Percentiles rank a stretch among this genome's conserved stretches.
These are phyloP conservation scores for Lutjanus erythropterus DNA, from an alignment of 2,113 vertebrate genomes.

Conservation along the genomic window DNA sequence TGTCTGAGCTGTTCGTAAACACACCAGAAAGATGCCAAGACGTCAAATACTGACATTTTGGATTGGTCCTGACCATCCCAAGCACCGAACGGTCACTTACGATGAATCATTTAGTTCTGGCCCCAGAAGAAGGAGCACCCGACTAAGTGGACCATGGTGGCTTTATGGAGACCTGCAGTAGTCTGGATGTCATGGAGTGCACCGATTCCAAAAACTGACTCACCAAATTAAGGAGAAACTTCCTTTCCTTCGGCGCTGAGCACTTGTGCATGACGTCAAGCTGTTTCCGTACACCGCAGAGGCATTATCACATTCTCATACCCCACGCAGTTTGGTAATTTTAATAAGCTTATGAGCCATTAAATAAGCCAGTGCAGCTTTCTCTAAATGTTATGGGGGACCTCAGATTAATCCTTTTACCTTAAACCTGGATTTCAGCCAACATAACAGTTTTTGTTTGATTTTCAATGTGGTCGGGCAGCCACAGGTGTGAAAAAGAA, in stretches of 20 bases:
- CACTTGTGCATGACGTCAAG: constrained; percentile 15
- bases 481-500: constrained; percentile 52
- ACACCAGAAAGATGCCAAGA: no score
- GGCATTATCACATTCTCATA: background rate
- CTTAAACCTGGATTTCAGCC: constrained; percentile 25
- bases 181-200: constrained; percentile 11
- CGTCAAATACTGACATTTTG: no score
- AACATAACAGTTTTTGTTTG: constrained; percentile 47
- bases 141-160: background rate
- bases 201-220: constrained; percentile 11
- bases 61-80: no score
- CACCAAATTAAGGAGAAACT: background rate
- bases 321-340: constrained; percentile 8
- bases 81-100: background rate
- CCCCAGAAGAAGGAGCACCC: background rate
- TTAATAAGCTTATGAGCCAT: constrained; percentile 19
- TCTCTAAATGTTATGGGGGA: constrained; percentile 8
- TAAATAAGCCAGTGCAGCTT: constrained; percentile 32
- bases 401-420: constrained; percentile 37
- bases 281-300: constrained; percentile 25
- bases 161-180: background rate
- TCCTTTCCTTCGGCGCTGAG: background rate
- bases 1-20: no score
- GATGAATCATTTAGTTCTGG: constrained; percentile 19
- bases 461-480: constrained; percentile 25